Evolutionary conservation across 2,113 vertebrate species (phyloP), one percentile per base, ranked within the genome.

Genomic region (Lethenteron reissneri): DNA sequence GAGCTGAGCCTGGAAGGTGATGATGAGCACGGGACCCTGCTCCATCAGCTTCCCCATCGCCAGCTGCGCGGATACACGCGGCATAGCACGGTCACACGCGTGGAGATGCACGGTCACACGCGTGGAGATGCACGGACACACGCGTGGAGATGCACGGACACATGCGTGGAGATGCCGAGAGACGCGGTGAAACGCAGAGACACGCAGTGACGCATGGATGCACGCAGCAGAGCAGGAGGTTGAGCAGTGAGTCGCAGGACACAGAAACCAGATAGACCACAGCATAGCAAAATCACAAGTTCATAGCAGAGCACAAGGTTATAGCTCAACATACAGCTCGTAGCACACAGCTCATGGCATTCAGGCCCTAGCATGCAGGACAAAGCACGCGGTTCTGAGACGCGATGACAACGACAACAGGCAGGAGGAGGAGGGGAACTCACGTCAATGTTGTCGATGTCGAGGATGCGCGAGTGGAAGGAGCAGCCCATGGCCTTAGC

Each of bases 31-130:
- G 0, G 92, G 92, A 1, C 92, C 92, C 77, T 97, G 92, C 70
- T 97, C 92, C 91, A 97, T 97, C 86, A 99, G 92, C 83, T 99
- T 99, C 41, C 89, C 94, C 90, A 96, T 88, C 17, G 89, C 86
- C 77, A 99, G 75, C 94, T 99, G 80, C 17, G 72, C 56, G 17
- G 13, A n/a, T n/a, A n/a, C n/a, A n/a, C n/a, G n/a, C n/a, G n/a
- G n/a, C n/a, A n/a, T n/a, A n/a, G n/a, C n/a, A n/a, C n/a, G n/a
- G n/a, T n/a, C n/a, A n/a, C n/a, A n/a, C n/a, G n/a, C n/a, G n/a
- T n/a, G n/a, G n/a, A n/a, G n/a, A n/a, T n/a, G n/a, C n/a, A n/a
- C n/a, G n/a, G n/a, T n/a, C n/a, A n/a, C n/a, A n/a, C n/a, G n/a
- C n/a, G n/a, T n/a, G n/a, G n/a, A n/a, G n/a, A n/a, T n/a, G n/a